Evolutionary conservation across 2,113 vertebrate genomes (phyloP).

Genomic region (Sciurus niger): DNA sequence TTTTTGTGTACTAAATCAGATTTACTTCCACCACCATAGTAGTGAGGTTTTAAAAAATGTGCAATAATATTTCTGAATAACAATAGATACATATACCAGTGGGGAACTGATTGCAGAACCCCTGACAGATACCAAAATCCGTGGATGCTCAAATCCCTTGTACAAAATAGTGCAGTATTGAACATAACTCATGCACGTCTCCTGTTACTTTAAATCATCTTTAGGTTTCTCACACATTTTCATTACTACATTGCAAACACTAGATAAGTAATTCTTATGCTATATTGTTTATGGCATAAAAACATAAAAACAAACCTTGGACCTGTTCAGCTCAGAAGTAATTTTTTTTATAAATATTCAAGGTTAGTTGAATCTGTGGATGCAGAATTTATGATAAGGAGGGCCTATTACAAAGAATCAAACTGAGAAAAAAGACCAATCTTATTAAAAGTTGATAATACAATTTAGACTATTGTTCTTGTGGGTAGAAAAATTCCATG

Average conservation of each 20-base stretch:
- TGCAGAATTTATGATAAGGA: background rate
- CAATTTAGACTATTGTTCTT: background rate
- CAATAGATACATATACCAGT: background rate
- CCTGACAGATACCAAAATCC: background rate
- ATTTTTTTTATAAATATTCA: background rate
- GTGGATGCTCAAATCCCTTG: background rate
- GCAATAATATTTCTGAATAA: background rate
- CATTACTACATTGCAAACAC: background rate
- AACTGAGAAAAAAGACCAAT: constrained; percentile 21
- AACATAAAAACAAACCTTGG: background rate
- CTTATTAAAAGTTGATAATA: constrained; percentile 12
- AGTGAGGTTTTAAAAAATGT: background rate
- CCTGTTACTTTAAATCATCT: background rate
- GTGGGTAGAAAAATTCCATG: background rate
- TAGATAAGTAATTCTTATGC: background rate
- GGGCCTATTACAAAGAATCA: background rate
- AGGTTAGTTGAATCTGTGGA: background rate
- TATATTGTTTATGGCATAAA: background rate
- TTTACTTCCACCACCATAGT: background rate
- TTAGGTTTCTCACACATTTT: background rate
- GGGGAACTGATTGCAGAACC: rapidly evolving
- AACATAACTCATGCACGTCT: background rate
- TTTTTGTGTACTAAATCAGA: background rate
- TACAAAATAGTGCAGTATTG: background rate
- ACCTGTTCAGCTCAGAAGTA: background rate